phyloP scores from a whole-genome alignment of 2,888 invertebrate species.

The Drosophila nr. fundita region DNA sequence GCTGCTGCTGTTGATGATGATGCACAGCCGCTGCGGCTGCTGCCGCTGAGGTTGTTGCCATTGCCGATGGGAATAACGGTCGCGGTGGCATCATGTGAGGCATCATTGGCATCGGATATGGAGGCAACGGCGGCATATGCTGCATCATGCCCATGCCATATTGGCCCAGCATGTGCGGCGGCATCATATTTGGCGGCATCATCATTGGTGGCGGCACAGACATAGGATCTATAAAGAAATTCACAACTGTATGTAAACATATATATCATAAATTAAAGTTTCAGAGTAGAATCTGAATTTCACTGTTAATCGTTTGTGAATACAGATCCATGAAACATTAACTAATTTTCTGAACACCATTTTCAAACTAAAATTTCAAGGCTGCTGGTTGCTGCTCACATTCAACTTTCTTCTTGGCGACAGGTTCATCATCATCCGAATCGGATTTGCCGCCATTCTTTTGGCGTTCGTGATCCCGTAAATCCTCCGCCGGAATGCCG shows the following conservation, averaged over 20 bases:
- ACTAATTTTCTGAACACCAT: not conserved
- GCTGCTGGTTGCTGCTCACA: constrained; percentile 56
- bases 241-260: not conserved
- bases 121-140: constrained; percentile 90
- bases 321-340: not conserved
- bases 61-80: constrained; percentile 92
- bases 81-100: constrained; percentile 87
- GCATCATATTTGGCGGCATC: constrained; percentile 87
- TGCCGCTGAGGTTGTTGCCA: constrained; percentile 88
- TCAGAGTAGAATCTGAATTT: not conserved
- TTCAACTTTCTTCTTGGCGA: constrained; percentile 88
- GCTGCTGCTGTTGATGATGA: constrained; percentile 85
- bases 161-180: constrained; percentile 87
- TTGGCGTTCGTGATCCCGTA: constrained; percentile 96
- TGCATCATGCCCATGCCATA: constrained; percentile 89
- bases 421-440: constrained; percentile 94
- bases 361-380: not conserved
- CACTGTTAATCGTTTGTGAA: not conserved
- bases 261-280: constrained; percentile 1
- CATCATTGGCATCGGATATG: constrained; percentile 90
- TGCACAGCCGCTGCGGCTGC: constrained; percentile 77
- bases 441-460: constrained; percentile 91
- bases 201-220: constrained; percentile 87
- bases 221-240: constrained; percentile 74
- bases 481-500: constrained; percentile 98